A percentile compares a stretch with the other conserved stretches of the same genome.
Evolutionary conservation across 2,113 vertebrate genomes (phyloP).

Genomic region (Oenanthe oenanthe): DNA sequence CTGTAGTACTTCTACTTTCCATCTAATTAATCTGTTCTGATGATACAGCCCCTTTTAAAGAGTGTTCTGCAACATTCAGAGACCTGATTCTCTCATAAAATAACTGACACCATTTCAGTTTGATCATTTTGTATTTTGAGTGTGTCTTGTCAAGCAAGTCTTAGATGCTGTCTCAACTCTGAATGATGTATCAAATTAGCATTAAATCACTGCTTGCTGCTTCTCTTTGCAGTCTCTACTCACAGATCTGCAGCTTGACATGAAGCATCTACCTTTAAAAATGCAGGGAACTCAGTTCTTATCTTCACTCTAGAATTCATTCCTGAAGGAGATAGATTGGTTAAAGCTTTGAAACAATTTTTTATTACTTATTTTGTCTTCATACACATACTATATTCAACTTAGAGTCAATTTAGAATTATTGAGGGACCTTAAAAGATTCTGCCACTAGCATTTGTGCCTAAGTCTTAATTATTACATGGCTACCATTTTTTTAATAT

Average conservation of each 20-base stretch:
- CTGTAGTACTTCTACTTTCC: slow-evolving; percentile 6
- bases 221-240: not conserved
- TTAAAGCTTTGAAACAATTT: not conserved
- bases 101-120: slow-evolving; percentile 13
- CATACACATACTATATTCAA: not conserved
- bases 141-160: slow-evolving; percentile 18
- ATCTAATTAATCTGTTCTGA: slow-evolving; percentile 9
- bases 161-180: slow-evolving; percentile 6
- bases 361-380: not conserved
- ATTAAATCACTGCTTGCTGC: slow-evolving; percentile 20
- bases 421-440: not conserved
- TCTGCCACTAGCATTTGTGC: not conserved
- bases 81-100: slow-evolving; percentile 12
- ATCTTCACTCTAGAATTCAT: not conserved
- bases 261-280: not conserved
- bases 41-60: not conserved
- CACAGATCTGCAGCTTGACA: not conserved
- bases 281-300: not conserved
- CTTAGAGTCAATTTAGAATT: not conserved
- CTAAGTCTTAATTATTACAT: not conserved
- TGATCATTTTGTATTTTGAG: slow-evolving; percentile 45
- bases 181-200: slow-evolving; percentile 33
- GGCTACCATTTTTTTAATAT: not conserved
- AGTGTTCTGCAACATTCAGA: not conserved
- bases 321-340: not conserved